These are phyloP conservation scores for Epinephelus malabaricus DNA, from an alignment of 2,797 vertebrate species.

Conservation along the genomic window DNA sequence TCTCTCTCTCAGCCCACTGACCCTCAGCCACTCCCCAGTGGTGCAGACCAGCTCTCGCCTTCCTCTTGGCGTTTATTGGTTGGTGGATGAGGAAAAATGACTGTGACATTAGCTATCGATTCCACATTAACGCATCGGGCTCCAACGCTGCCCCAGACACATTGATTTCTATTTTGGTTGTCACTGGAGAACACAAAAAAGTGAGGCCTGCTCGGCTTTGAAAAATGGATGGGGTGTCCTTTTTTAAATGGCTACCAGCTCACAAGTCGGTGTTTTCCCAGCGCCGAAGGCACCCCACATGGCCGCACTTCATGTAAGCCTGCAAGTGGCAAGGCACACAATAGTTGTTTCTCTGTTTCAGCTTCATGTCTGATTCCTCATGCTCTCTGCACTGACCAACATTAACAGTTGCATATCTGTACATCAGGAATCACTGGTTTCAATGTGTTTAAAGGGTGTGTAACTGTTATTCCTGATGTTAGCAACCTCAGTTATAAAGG, in stretches of 20 bases:
- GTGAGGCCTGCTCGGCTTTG: slow-evolving; percentile 58
- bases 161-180: slow-evolving; percentile 83
- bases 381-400: background rate
- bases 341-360: background rate
- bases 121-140: slow-evolving; percentile 78
- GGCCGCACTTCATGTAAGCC: slow-evolving; percentile 16
- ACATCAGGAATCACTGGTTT: background rate
- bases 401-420: background rate
- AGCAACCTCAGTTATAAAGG: background rate
- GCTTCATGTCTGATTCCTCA: background rate
- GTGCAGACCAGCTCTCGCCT: slow-evolving; percentile 27
- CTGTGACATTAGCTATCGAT: slow-evolving; percentile 84
- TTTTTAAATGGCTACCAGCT: slow-evolving; percentile 58
- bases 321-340: background rate
- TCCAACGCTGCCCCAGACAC: slow-evolving; percentile 69
- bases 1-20: slow-evolving; percentile 49
- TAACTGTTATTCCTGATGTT: slow-evolving; percentile 4
- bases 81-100: slow-evolving; percentile 81
- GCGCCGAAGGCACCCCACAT: background rate
- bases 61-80: slow-evolving; percentile 48
- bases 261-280: slow-evolving; percentile 43
- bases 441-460: background rate
- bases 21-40: slow-evolving; percentile 44
- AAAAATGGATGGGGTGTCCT: slow-evolving; percentile 65
- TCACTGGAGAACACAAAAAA: slow-evolving; percentile 70